Conservation (phyloP, 2,888 invertebrate species). For the Aethes cnicana region DNA sequence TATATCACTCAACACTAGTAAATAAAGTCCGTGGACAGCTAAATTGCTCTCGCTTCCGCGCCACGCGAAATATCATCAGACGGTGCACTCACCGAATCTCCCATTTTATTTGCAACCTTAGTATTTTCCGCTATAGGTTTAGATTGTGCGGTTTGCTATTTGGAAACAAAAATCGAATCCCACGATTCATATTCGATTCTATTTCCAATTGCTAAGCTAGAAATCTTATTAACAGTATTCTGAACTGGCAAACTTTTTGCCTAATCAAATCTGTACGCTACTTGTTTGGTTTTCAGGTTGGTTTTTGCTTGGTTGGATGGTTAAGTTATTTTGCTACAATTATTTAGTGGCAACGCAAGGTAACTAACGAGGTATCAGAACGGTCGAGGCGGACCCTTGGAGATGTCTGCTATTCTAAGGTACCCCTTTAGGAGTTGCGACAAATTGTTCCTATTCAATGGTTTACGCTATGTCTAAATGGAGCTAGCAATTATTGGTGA, state of each 20-base stretch:
- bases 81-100: slow-evolving; percentile 16
- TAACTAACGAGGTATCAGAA: slow-evolving; percentile 77
- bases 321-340: slow-evolving; percentile 62
- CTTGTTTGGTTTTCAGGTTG: slow-evolving; percentile 32
- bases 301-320: slow-evolving; percentile 27
- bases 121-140: slow-evolving; percentile 37
- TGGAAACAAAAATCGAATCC: slow-evolving; percentile 41
- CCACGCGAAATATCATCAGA: slow-evolving; percentile 50
- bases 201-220: slow-evolving; percentile 53
- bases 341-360: slow-evolving; percentile 69
- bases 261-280: slow-evolving; percentile 40
- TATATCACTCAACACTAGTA: slow-evolving; percentile 67
- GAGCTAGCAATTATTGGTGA: slow-evolving; percentile 41
- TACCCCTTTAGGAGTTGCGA: slow-evolving; percentile 67
- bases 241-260: slow-evolving; percentile 5
- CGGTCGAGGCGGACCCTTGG: slow-evolving; percentile 65
- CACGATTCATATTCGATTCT: slow-evolving; percentile 52
- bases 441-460: slow-evolving; percentile 76
- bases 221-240: slow-evolving; percentile 46
- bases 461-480: slow-evolving; percentile 60
- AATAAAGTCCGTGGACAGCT: slow-evolving; percentile 64
- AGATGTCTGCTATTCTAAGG: slow-evolving; percentile 65
- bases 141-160: slow-evolving; percentile 34
- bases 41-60: slow-evolving; percentile 67
- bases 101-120: slow-evolving; percentile 33